phyloP scores from a whole-genome alignment of 1,140 invertebrate species.

The Theocolax elegans region DNA sequence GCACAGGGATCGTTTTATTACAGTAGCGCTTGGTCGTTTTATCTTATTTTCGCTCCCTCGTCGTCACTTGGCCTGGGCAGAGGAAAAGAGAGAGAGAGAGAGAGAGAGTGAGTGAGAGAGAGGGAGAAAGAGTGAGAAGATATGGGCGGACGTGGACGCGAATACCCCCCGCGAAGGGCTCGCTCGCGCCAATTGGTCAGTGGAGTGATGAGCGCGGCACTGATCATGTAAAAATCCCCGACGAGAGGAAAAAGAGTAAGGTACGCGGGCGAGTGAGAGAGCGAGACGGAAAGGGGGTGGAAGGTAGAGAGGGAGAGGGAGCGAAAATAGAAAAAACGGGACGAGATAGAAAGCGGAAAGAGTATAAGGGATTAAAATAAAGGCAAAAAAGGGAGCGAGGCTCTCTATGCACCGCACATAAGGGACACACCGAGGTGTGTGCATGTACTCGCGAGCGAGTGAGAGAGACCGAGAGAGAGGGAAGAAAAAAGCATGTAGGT shows the following conservation, averaged over 20 bases:
- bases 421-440: not conserved
- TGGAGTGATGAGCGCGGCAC: conserved; percentile 16
- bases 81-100: not conserved
- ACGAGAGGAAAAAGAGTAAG: conserved; percentile 3
- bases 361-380: conserved; percentile 43
- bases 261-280: not conserved
- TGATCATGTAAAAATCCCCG: conserved; percentile 12
- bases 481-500: not conserved
- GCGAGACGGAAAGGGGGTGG: no score
- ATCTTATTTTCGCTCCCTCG: no score
- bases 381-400: conserved; percentile 39
- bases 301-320: not conserved
- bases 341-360: conserved; percentile 22
- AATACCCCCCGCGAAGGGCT: not conserved
- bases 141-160: not conserved
- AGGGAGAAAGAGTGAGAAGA: not conserved
- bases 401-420: not conserved
- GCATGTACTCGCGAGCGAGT: conserved; percentile 7
- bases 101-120: not conserved
- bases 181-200: conserved; percentile 19
- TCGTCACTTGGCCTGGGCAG: not conserved
- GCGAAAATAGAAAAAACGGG: not conserved
- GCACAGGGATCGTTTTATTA: no score
- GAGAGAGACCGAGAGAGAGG: conserved; percentile 17
- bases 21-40: no score